phyloP scores from a whole-genome alignment of 1,140 invertebrate genomes.

The Lerema accius region DNA sequence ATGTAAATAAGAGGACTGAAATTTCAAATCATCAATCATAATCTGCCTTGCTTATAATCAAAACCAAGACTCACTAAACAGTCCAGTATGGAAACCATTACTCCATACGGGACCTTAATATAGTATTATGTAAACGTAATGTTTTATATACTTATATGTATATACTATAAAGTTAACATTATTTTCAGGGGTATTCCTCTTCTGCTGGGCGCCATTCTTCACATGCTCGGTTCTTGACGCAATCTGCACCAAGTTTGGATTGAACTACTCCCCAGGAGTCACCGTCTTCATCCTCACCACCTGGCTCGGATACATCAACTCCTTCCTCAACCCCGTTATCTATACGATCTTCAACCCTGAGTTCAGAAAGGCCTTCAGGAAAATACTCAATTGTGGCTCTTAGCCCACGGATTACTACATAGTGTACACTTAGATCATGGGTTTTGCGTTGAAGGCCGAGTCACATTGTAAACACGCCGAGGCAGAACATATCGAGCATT shows the following conservation, averaged over 20 bases:
- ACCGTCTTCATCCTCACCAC: constrained; percentile 97
- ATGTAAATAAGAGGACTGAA: too few relatives aligned
- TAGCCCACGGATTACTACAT: constrained; percentile 69
- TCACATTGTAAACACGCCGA: neutral
- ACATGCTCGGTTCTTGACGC: constrained; percentile 98
- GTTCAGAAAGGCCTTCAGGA: constrained; percentile 99
- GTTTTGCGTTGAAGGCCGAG: neutral
- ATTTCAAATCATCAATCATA: too few relatives aligned
- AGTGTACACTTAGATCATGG: constrained; percentile 3
- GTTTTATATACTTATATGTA: too few relatives aligned
- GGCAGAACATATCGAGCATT: neutral
- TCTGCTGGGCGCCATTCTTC: constrained; percentile 99
- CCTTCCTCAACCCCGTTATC: constrained; percentile 98
- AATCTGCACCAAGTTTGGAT: constrained; percentile 93
- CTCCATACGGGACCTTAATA: too few relatives aligned
- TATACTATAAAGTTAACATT: too few relatives aligned
- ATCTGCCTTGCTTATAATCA: too few relatives aligned
- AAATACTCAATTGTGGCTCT: constrained; percentile 90
- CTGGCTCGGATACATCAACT: constrained; percentile 99
- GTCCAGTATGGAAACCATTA: too few relatives aligned
- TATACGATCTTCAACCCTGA: constrained; percentile 99
- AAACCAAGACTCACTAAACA: too few relatives aligned
- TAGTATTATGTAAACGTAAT: too few relatives aligned
- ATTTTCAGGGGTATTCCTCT: constrained; percentile 93
- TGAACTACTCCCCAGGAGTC: constrained; percentile 92